A percentile compares a stretch with the other conserved stretches of the same genome.
These are phyloP conservation scores for Tipula vernalis DNA, from an alignment of 2,888 invertebrate species.

Conservation along the genomic window DNA sequence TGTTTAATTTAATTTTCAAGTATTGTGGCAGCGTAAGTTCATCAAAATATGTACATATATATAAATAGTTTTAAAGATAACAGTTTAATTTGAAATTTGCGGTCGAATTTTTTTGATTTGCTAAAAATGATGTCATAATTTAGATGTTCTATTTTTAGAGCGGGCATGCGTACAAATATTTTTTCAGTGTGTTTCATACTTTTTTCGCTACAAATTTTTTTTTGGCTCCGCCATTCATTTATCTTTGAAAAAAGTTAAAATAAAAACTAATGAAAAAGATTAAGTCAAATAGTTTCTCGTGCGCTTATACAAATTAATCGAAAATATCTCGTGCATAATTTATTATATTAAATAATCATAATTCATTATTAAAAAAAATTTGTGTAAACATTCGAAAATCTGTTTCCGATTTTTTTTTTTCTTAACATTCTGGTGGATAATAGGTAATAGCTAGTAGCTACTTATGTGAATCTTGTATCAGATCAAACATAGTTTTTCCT, in stretches of 20 bases:
- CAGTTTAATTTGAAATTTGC: slow-evolving; percentile 7
- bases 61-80: neutral
- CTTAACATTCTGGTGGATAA: neutral
- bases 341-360: too few species aligned
- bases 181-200: neutral
- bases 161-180: slow-evolving; percentile 8
- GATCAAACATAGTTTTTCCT: neutral
- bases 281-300: neutral
- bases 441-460: neutral
- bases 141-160: slow-evolving; percentile 10
- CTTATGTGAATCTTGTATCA: neutral
- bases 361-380: neutral
- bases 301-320: neutral
- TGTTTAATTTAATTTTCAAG: neutral
- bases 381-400: neutral
- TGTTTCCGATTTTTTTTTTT: neutral
- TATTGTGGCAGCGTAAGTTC: neutral
- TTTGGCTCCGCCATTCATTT: slow-evolving; percentile 9
- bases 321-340: neutral
- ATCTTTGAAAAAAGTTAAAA: neutral
- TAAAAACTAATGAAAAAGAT: neutral
- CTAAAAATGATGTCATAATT: slow-evolving; percentile 10
- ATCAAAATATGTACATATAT: neutral
- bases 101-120: slow-evolving; percentile 7
- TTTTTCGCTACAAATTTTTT: neutral